Percentiles rank a stretch among this genome's conserved stretches.
These are phyloP conservation scores for Equus przewalskii DNA, from an alignment of 2,113 vertebrate genomes.

Conservation along the genomic window DNA sequence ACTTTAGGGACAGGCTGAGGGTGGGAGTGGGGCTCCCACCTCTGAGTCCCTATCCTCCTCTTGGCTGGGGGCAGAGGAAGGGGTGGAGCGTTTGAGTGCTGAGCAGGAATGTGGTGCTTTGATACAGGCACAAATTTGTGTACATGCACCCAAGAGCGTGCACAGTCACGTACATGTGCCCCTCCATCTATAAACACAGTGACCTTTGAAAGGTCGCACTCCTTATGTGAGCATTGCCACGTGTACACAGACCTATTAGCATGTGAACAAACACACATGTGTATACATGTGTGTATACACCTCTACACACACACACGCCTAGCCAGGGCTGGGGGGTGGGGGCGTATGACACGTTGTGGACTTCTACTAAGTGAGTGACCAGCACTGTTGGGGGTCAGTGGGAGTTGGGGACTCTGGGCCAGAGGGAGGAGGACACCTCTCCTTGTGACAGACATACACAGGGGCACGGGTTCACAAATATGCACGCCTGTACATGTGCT, in stretches of 20 bases:
- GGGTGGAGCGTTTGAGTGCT: not conserved
- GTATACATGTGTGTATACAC: rapidly evolving
- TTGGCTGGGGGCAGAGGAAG: not conserved
- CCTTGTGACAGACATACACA: not conserved
- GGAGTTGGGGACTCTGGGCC: not conserved
- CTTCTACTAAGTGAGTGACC: not conserved
- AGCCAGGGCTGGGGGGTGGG: not conserved
- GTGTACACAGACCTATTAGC: not conserved
- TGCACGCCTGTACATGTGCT: not conserved
- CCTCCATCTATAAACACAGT: not conserved
- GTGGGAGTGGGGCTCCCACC: not conserved
- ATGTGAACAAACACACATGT: not conserved
- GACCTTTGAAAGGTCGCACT: not conserved
- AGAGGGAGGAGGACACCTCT: not conserved
- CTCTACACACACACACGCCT: rapidly evolving
- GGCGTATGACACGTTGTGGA: not conserved
- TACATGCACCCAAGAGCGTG: not conserved
- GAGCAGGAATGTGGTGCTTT: not conserved
- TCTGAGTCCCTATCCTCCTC: not conserved
- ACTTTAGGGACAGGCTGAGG: not conserved
- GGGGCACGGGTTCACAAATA: not conserved
- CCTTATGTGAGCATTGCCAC: not conserved
- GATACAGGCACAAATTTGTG: not conserved
- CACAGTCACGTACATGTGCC: not conserved
- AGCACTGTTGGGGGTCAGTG: not conserved